Conservation (phyloP, 2,113 vertebrate species). For the Nestor notabilis region DNA sequence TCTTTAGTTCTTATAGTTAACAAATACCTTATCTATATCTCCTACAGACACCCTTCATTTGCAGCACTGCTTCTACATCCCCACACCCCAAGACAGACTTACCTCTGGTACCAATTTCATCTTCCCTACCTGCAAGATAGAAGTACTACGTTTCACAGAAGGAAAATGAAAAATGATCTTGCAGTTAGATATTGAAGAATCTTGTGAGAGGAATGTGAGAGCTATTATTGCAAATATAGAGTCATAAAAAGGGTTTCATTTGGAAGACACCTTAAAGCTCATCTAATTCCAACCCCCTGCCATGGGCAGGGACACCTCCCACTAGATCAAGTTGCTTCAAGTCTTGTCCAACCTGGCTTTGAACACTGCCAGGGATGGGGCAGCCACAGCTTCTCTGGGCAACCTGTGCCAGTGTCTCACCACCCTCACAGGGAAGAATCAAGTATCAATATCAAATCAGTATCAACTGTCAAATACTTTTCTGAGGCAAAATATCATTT, state of each 20-base stretch:
- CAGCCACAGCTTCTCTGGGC: background rate
- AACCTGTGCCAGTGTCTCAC: background rate
- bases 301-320: background rate
- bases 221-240: background rate
- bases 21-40: background rate
- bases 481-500: background rate
- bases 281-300: background rate
- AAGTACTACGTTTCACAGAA: background rate
- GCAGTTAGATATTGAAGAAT: background rate
- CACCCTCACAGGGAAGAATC: background rate
- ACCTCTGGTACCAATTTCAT: background rate
- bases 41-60: background rate
- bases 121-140: background rate
- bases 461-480: background rate
- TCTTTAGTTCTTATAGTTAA: background rate
- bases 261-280: background rate
- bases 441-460: background rate
- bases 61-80: background rate
- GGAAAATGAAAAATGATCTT: background rate
- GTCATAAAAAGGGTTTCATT: background rate
- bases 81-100: background rate
- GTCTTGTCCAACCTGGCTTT: background rate
- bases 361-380: background rate
- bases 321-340: background rate
- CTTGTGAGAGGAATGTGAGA: background rate